Evolutionary conservation across 1,140 invertebrate species (phyloP).

Genomic region (Eumaeus atala): DNA sequence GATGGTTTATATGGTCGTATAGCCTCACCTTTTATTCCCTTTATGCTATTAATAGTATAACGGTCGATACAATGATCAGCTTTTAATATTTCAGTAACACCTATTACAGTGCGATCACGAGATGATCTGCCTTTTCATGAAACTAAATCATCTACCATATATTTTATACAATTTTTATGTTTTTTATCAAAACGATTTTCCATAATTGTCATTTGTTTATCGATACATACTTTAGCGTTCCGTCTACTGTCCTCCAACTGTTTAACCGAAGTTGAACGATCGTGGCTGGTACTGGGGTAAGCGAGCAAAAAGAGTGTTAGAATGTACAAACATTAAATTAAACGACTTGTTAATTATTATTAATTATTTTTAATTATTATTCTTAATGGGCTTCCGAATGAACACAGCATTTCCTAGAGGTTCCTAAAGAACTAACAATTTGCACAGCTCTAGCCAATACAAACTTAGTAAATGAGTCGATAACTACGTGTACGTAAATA

Average conservation of each 20-base stretch:
- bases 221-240: conserved; percentile 19
- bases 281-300: too few species aligned
- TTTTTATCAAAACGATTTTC: conserved; percentile 17
- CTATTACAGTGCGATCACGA: too few species aligned
- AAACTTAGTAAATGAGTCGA: too few species aligned
- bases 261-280: not conserved
- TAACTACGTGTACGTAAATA: conserved; percentile 30
- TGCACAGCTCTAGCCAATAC: too few species aligned
- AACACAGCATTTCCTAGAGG: too few species aligned
- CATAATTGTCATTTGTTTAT: conserved; percentile 22
- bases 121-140: conserved; percentile 21
- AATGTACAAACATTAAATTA: too few species aligned
- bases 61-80: conserved; percentile 13
- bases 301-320: too few species aligned
- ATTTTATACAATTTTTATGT: conserved; percentile 22
- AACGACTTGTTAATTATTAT: too few species aligned
- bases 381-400: too few species aligned
- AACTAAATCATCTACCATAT: too few species aligned
- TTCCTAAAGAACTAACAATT: too few species aligned
- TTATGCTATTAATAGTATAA: conserved; percentile 25
- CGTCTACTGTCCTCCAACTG: conserved; percentile 7
- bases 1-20: conserved; percentile 19
- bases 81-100: conserved; percentile 15
- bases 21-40: conserved; percentile 24
- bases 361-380: too few species aligned